A percentile compares a stretch with the other conserved stretches of the same genome.
Evolutionary conservation across 2,888 invertebrate genomes (phyloP).

Genomic region (Drepanosiphum platanoidis): DNA sequence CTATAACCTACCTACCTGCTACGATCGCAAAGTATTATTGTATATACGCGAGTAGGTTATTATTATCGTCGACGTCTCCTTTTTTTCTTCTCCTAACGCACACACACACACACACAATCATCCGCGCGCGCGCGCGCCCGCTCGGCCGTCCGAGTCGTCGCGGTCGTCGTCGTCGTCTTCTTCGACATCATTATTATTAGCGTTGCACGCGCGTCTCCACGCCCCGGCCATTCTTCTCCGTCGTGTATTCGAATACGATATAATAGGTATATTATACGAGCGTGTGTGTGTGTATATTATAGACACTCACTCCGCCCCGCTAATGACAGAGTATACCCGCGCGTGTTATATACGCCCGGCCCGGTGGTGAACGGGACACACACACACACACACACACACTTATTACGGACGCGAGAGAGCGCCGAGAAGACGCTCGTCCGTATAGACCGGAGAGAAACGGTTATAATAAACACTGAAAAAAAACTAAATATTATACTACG

Average conservation of each 20-base stretch:
- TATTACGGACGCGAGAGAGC: no score
- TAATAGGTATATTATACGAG: background rate
- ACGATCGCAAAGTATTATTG: no score
- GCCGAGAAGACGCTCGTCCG: background rate
- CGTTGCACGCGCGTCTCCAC: constrained; percentile 49
- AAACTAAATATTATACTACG: background rate
- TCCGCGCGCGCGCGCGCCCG: background rate
- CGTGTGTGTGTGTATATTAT: background rate
- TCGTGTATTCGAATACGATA: background rate
- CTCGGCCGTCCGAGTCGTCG: background rate
- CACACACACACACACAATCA: background rate
- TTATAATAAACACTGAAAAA: background rate
- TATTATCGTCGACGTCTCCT: background rate
- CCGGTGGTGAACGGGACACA: no score
- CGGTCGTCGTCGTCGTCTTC: background rate
- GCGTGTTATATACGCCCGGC: no score
- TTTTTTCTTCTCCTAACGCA: background rate
- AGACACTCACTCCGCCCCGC: constrained; percentile 43
- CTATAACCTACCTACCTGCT: background rate
- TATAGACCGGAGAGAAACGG: background rate
- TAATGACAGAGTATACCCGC: constrained; percentile 33
- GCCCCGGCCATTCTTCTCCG: constrained; percentile 53
- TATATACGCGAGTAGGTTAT: background rate
- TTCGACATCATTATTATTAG: constrained; percentile 49
- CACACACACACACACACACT: background rate